Evolutionary conservation across 2,797 vertebrate species (phyloP), one percentile per base, ranked within the genome.

Genomic region (Eulemur albifrons): DNA sequence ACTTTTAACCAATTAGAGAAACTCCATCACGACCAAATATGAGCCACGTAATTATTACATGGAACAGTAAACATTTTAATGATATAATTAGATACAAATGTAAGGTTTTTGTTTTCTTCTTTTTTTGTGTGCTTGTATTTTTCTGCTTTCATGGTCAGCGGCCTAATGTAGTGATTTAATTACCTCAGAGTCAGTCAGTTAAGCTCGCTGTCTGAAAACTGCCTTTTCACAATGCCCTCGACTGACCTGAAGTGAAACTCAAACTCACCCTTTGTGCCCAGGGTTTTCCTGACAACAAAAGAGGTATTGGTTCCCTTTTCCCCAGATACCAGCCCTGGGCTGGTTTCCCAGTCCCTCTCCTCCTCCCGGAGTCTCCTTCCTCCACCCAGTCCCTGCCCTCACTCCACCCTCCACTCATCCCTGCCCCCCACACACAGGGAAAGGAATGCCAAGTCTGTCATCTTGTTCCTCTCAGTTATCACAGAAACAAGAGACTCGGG

Each of bases 1-100:
- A 97, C 96, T 98, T 97, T 97, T 97, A 97, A 94, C 96, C 95
- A 98, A 97, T 98, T 98, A 97, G 85, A 84, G 94, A 93, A 96
- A 94, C 96, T 96, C 92, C 93, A 92, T 81, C 93, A 89, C 83
- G 95, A 97, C 97, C 98, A 97, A 97, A 96, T 97, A 95, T 92
- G 83, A 97, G 90, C 83, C 96, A 94, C 75, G 76, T 96, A 97
- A 98, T 97, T 96, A 98, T 97, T 98, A 97, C 95, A 97, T 96
- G 95, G 93, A 97, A 97, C 90, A 97, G 97, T 97, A 97, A 97
- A 98, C 96, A 97, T 97, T 97, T 97, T 96, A 97, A 97, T 97
- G 91, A 93, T 18, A 97, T 98, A 98, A 98, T 97, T 94, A 97
- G 96, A 97, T 76, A 93, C 97, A 98, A 97, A 97, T 98, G 97